Conservation (phyloP, 2,113 vertebrate species). For the Saimiri boliviensis region DNA sequence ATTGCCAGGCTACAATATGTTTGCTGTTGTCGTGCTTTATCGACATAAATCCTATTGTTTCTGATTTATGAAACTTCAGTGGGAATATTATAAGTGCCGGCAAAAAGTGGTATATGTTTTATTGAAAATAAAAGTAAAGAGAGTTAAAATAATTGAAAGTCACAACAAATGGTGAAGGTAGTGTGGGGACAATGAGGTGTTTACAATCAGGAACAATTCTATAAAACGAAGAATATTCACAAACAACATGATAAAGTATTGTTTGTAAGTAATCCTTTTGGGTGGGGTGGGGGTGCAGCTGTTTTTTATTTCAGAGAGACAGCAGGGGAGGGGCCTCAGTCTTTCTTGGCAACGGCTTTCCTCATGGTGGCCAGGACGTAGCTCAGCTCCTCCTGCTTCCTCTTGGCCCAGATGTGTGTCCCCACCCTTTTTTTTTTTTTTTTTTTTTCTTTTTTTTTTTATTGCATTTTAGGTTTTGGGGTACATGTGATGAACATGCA, state of each 20-base stretch:
- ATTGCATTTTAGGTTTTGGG: too few relatives aligned
- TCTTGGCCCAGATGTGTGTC: too few relatives aligned
- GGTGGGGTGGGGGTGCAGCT: too few relatives aligned
- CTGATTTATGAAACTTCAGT: neutral
- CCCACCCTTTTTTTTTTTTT: too few relatives aligned
- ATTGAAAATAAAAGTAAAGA: slow-evolving; percentile 4
- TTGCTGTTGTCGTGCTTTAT: neutral
- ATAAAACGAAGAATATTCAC: neutral
- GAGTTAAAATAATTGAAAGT: neutral
- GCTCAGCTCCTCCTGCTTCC: too few relatives aligned
- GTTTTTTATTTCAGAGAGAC: too few relatives aligned
- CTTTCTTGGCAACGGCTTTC: too few relatives aligned
- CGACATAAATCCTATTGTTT: neutral
- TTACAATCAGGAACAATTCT: slow-evolving; percentile 6
- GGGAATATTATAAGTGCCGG: neutral
- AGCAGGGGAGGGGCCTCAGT: too few relatives aligned
- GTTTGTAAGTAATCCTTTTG: neutral
- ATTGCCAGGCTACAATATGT: neutral
- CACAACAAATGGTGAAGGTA: neutral
- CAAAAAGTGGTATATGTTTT: neutral
- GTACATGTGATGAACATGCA: too few relatives aligned
- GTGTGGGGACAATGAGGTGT: neutral
- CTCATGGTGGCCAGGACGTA: too few relatives aligned
- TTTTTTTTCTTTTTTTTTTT: too few relatives aligned
- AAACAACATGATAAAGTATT: neutral